Evolutionary conservation across 2,797 vertebrate genomes (phyloP).

Genomic region (Acridotheres tristis): DNA sequence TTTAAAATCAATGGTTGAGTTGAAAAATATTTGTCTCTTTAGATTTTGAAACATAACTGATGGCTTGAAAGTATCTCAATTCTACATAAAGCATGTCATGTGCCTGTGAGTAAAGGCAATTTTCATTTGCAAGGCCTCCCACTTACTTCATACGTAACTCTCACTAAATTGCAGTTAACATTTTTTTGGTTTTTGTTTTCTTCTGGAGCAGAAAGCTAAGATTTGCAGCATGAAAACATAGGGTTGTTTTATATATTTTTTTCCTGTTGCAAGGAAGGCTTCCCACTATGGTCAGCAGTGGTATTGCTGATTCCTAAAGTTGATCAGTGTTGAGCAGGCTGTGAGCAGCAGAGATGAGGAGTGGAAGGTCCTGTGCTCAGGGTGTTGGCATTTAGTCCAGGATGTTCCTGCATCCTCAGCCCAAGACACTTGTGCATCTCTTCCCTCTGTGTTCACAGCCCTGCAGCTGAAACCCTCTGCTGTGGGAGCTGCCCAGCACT

Average conservation of each 20-base stretch:
- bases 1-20: not conserved
- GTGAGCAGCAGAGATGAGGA: not conserved
- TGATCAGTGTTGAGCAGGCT: not conserved
- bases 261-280: not conserved
- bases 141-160: not conserved
- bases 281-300: not conserved
- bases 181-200: not conserved
- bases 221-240: not conserved
- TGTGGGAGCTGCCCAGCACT: not conserved
- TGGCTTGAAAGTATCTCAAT: not conserved
- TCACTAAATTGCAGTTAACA: not conserved
- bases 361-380: not conserved
- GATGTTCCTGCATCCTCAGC: not conserved
- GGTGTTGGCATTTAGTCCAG: not conserved
- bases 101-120: not conserved
- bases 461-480: not conserved
- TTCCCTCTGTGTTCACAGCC: accelerated
- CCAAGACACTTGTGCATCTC: not conserved
- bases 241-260: not conserved
- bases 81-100: not conserved
- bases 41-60: not conserved
- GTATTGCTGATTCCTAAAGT: not conserved
- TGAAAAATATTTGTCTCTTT: not conserved
- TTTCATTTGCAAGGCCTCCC: not conserved
- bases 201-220: not conserved